Percentiles rank a stretch among this genome's conserved stretches.
phyloP scores from a whole-genome alignment of 2,113 vertebrate genomes.

The Phylloscopus trochiloides region DNA sequence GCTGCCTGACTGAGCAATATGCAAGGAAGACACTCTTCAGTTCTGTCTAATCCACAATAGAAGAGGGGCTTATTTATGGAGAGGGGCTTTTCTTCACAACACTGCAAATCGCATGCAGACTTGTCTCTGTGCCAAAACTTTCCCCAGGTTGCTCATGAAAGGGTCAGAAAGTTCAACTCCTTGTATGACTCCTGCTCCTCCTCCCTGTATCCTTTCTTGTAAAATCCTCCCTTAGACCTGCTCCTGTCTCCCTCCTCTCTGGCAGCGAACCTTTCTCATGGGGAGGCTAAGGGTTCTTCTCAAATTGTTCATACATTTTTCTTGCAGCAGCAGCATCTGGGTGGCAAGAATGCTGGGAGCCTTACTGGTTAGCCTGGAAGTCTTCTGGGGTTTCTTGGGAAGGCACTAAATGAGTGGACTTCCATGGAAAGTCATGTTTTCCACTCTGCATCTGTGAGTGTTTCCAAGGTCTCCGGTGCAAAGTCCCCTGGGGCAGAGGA shows the following conservation, averaged over 20 bases:
- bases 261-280: background rate
- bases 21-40: slow-evolving; percentile 42
- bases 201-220: background rate
- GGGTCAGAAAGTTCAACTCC: background rate
- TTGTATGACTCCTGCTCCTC: background rate
- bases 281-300: background rate
- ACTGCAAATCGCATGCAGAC: background rate
- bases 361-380: background rate
- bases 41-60: background rate
- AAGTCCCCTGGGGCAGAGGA: background rate
- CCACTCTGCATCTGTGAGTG: background rate
- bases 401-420: background rate
- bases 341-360: background rate
- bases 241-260: background rate
- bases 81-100: background rate
- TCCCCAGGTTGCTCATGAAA: background rate
- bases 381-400: background rate
- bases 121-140: background rate
- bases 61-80: slow-evolving; percentile 18
- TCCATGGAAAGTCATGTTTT: slow-evolving; percentile 5
- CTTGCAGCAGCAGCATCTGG: background rate
- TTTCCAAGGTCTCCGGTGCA: background rate
- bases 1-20: slow-evolving; percentile 67
- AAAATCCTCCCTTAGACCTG: background rate
- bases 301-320: background rate